Percentiles rank a stretch among this genome's conserved stretches.
These are phyloP conservation scores for Chrysina gloriosa DNA, from an alignment of 2,888 invertebrate species.

Conservation along the genomic window DNA sequence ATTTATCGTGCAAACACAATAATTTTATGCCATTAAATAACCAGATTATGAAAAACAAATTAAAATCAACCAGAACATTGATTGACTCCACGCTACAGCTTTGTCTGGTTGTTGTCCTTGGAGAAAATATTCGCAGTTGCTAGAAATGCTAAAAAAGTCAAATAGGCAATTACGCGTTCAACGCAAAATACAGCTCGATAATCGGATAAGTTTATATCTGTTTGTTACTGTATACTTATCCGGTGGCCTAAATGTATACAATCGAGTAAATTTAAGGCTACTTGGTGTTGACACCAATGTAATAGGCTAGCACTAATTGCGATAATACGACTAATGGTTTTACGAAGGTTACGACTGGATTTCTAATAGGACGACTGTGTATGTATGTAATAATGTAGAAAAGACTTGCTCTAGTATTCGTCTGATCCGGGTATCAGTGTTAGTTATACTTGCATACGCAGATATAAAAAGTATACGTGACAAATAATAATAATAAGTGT, in stretches of 20 bases:
- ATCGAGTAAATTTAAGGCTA: background rate
- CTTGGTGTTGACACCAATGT: background rate
- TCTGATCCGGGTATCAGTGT: no score
- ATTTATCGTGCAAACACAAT: slow-evolving; percentile 3
- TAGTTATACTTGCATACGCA: no score
- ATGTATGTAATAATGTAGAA: no score
- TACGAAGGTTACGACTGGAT: background rate
- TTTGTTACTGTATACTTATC: no score
- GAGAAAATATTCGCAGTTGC: slow-evolving; percentile 10
- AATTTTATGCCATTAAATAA: background rate
- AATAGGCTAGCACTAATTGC: background rate
- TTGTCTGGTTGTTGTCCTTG: slow-evolving; percentile 3
- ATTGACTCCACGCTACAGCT: background rate
- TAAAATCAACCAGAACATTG: background rate
- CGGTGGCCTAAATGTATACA: background rate
- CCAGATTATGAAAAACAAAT: background rate
- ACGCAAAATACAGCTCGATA: background rate
- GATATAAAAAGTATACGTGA: no score
- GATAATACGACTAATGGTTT: background rate
- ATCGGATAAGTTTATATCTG: no score
- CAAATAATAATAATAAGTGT: background rate
- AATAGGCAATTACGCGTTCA: slow-evolving; percentile 4
- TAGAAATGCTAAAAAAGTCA: background rate
- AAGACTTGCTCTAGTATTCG: no score
- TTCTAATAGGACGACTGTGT: background rate